phyloP scores from a whole-genome alignment of 2,113 vertebrate genomes.

The Pterocles orientalis region DNA sequence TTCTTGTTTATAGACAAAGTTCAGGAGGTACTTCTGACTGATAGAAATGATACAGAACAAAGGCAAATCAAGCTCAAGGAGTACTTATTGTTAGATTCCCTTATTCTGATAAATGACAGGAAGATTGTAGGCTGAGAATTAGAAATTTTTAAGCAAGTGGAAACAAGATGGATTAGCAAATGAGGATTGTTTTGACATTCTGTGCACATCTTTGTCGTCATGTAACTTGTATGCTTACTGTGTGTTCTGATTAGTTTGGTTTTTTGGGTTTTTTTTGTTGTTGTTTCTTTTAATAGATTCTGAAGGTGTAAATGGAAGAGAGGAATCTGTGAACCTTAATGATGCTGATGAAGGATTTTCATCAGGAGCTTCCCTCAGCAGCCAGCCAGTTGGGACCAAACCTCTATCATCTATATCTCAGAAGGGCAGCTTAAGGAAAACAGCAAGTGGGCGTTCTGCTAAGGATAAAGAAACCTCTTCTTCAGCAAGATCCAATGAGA shows the following conservation, averaged over 20 bases:
- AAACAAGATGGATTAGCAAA: background rate
- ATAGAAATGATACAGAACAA: background rate
- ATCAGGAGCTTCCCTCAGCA: constrained; percentile 95
- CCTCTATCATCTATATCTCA: constrained; percentile 71
- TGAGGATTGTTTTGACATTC: constrained; percentile 26
- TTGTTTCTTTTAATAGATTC: constrained; percentile 78
- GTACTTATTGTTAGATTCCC: background rate
- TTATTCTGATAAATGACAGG: background rate
- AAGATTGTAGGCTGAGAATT: background rate
- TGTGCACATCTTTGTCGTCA: background rate
- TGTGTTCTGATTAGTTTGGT: constrained; percentile 62
- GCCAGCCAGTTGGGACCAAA: constrained; percentile 89
- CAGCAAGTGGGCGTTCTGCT: constrained; percentile 81
- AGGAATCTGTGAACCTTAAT: constrained; percentile 90
- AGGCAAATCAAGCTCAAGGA: background rate
- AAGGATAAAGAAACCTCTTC: constrained; percentile 82
- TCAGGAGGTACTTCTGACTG: background rate
- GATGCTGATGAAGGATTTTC: constrained; percentile 98
- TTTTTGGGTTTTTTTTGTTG: background rate
- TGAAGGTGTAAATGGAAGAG: constrained; percentile 87
- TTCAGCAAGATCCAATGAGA: constrained; percentile 72
- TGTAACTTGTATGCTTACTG: constrained; percentile 1
- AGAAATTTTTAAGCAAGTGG: background rate
- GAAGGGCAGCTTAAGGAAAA: constrained; percentile 90
- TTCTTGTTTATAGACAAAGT: background rate